Conservation (phyloP, 2,113 vertebrate genomes). For the Cinclus mexicanus region DNA sequence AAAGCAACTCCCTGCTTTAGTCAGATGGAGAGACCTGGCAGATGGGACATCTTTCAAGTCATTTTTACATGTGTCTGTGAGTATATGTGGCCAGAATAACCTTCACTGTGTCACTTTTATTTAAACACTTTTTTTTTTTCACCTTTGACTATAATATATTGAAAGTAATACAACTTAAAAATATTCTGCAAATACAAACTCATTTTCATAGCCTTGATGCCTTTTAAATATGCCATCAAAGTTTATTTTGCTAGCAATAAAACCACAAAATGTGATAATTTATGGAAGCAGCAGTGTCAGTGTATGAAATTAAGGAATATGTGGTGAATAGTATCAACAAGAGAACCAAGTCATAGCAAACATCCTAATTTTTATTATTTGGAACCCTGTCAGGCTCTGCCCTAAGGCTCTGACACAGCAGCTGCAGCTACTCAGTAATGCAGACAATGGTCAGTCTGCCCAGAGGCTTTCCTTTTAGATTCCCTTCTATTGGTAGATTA, state of each 20-base stretch:
- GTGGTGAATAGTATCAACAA: background rate
- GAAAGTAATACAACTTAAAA: background rate
- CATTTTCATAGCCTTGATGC: slow-evolving; percentile 29
- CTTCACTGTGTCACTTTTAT: slow-evolving; percentile 28
- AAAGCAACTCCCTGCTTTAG: slow-evolving; percentile 12
- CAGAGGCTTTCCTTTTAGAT: background rate
- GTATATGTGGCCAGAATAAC: slow-evolving; percentile 46
- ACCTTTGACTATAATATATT: background rate
- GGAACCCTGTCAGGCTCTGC: background rate
- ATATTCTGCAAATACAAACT: slow-evolving; percentile 4
- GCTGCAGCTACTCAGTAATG: background rate
- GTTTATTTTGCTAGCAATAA: slow-evolving; percentile 29
- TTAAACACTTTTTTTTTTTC: background rate
- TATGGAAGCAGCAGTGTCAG: background rate
- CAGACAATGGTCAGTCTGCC: background rate
- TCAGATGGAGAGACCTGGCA: slow-evolving; percentile 49
- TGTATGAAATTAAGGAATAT: slow-evolving; percentile 22
- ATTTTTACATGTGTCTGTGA: slow-evolving; percentile 45
- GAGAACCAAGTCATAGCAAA: background rate
- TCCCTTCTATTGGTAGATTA: background rate
- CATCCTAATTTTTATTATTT: background rate
- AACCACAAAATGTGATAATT: slow-evolving; percentile 49
- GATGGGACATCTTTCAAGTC: slow-evolving; percentile 53
- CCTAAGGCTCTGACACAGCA: background rate
- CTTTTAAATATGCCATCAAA: slow-evolving; percentile 13